Base-by-base conservation (phyloP, 2,113 vertebrate species). In the Xenopus laevis region DNA sequence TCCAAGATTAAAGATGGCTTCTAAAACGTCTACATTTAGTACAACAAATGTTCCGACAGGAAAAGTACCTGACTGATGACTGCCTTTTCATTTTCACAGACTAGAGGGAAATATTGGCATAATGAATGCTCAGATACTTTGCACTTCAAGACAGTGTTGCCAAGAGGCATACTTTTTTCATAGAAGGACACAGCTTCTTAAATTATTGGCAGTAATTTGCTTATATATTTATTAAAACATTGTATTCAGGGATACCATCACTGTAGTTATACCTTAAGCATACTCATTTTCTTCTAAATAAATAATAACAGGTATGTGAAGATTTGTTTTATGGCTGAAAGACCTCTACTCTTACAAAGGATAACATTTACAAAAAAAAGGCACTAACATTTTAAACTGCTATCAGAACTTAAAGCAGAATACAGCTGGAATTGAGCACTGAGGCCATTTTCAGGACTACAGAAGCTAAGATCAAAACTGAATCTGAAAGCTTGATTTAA, bases 21-120 rank as follows among this genome's bases (percentile, higher is more conserved):
- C 3, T 33, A 33, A 33, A 33, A 3, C 8, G 6, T 40, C 33
- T 40, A 9, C 3, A 40, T 40, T 9, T 40, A 40, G 33, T 40
- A 40, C 33, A 40, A 40, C 33, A 40, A 27, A 27, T 27, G 23
- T 27, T 27, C 33, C 33, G 6, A 5, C 5, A 40, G 33, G 71
- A 66, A 27, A 27, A 27, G 23, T 27, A 27, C 23, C 23, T 27
- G 23, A 27, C 4, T 27, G 23, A 1, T 27, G 23, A 27, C 57
- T 66, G 71, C 71, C 71, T 58, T 46, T 58, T 73, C 58, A 73
- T 59, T 73, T 52, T 66, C 18, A 33, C 71, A 46, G 21, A 53
- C 40, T 63, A 66, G 18, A 30, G 64, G 40, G 63, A 40, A 45
- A n/a, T 67, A 60, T 66, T 67, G 65, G 44, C 64, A 74, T 50